A percentile compares a stretch with the other conserved stretches of the same genome.
Conservation (phyloP, 1,140 invertebrate genomes). For the Leptoteleia sp. region DNA sequence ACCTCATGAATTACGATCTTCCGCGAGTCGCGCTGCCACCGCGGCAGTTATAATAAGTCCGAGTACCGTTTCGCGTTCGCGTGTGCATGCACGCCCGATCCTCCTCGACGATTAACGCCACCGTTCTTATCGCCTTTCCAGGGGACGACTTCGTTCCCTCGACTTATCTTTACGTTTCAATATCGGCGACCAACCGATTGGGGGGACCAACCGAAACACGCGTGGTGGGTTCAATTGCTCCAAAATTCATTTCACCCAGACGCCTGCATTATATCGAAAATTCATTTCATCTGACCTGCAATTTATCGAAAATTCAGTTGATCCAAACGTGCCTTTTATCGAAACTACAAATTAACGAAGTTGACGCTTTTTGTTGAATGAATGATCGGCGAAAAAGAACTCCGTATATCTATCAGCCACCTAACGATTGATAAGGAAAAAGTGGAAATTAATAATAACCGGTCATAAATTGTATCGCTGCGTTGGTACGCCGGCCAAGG, state of each 20-base stretch:
- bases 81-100: slow-evolving; percentile 47
- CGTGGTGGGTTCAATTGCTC: too few species aligned
- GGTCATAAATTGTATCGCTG: slow-evolving; percentile 54
- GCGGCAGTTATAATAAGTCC: slow-evolving; percentile 61
- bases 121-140: slow-evolving; percentile 54
- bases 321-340: too few species aligned
- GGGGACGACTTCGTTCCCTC: slow-evolving; percentile 20
- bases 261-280: too few species aligned
- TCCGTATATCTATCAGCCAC: slow-evolving; percentile 16
- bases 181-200: too few species aligned
- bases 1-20: slow-evolving; percentile 64
- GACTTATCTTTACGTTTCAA: slow-evolving; percentile 56
- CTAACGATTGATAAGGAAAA: slow-evolving; percentile 34
- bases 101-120: slow-evolving; percentile 58
- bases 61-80: slow-evolving; percentile 62
- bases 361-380: too few species aligned
- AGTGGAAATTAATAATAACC: slow-evolving; percentile 50
- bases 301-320: too few species aligned
- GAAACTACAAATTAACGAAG: too few species aligned
- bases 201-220: too few species aligned
- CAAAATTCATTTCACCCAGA: too few species aligned
- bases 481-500: slow-evolving; percentile 39
- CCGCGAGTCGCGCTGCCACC: slow-evolving; percentile 52
- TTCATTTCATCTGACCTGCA: too few species aligned
- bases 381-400: neutral